Evolutionary conservation across 2,888 invertebrate genomes (phyloP).

Genomic region (Orchesellides sinensis): DNA sequence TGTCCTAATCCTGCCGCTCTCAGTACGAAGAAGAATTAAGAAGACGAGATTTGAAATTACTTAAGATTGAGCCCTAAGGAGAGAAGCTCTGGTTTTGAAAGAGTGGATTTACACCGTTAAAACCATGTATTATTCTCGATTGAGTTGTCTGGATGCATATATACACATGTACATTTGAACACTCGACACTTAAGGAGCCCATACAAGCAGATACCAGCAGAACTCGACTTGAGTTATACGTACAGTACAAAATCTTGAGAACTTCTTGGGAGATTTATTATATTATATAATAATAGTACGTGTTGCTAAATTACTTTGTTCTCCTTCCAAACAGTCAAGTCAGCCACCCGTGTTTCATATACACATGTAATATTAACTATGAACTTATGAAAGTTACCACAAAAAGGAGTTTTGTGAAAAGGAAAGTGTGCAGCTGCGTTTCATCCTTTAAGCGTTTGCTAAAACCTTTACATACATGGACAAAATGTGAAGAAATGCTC

Average conservation of each 20-base stretch:
- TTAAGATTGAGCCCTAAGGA: slow-evolving; percentile 59
- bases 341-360: slow-evolving; percentile 43
- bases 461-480: slow-evolving; percentile 1
- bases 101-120: slow-evolving; percentile 41
- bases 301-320: slow-evolving; percentile 64
- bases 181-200: background rate
- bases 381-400: slow-evolving; percentile 21
- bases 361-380: slow-evolving; percentile 48
- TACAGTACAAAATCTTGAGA: slow-evolving; percentile 47
- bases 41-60: slow-evolving; percentile 49
- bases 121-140: slow-evolving; percentile 32
- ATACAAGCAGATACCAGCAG: background rate
- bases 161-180: background rate
- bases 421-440: slow-evolving; percentile 51
- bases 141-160: slow-evolving; percentile 33
- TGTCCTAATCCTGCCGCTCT: background rate
- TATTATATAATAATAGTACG: slow-evolving; percentile 51
- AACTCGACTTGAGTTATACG: background rate
- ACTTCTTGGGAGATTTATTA: slow-evolving; percentile 59
- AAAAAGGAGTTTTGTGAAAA: slow-evolving; percentile 5
- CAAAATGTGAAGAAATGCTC: background rate
- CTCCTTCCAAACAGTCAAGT: slow-evolving; percentile 24
- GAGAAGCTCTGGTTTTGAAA: slow-evolving; percentile 38
- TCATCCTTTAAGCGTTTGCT: slow-evolving; percentile 41
- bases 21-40: slow-evolving; percentile 37